phyloP scores from a whole-genome alignment of 2,888 invertebrate species.

The Mythimna impura region DNA sequence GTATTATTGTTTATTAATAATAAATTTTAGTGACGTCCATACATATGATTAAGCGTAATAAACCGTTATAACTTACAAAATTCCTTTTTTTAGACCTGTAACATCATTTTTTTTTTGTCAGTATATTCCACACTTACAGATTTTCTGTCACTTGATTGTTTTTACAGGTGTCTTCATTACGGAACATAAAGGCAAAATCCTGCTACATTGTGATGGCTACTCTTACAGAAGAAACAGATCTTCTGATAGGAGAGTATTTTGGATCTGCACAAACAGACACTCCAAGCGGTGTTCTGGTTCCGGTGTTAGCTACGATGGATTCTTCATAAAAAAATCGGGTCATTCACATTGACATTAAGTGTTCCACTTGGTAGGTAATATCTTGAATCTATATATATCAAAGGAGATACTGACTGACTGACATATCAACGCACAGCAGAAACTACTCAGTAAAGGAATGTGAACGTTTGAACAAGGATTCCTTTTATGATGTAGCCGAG shows the following conservation, averaged over 20 bases:
- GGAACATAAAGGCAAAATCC: background rate
- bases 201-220: conserved; percentile 48
- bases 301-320: conserved; percentile 9
- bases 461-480: too few species aligned
- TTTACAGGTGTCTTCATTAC: conserved; percentile 24
- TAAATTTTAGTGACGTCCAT: background rate
- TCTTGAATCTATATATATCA: background rate
- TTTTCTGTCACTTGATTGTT: background rate
- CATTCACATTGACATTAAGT: conserved; percentile 26
- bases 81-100: background rate
- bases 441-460: too few species aligned
- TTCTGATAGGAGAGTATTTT: conserved; percentile 50
- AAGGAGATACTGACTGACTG: too few species aligned
- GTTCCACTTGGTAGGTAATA: background rate
- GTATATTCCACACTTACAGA: background rate
- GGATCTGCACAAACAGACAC: conserved; percentile 52
- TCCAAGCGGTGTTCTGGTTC: conserved; percentile 20
- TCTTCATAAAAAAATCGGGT: conserved; percentile 5
- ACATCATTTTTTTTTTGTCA: background rate
- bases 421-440: too few species aligned
- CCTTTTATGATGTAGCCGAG: too few species aligned
- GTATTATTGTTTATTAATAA: background rate
- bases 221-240: conserved; percentile 55
- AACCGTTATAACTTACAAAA: background rate
- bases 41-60: background rate